A percentile compares a stretch with the other conserved stretches of the same genome.
Evolutionary conservation across 2,888 invertebrate genomes (phyloP).

Genomic region (Ormyrus nitidulus): DNA sequence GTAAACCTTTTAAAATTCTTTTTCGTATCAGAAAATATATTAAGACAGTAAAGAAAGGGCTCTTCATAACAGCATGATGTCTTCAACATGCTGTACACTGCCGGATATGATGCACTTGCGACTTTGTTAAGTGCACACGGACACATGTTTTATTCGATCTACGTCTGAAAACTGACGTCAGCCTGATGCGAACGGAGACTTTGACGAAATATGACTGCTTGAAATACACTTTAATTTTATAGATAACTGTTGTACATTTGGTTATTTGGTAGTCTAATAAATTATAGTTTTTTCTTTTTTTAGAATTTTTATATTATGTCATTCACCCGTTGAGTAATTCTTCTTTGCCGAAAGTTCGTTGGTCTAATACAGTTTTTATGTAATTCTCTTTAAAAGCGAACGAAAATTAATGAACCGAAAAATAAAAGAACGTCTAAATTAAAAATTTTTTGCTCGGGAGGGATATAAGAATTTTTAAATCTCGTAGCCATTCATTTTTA

Average conservation of each 20-base stretch:
- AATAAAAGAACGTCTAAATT: too few relatives aligned
- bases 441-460: too few relatives aligned
- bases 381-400: too few relatives aligned
- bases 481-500: too few relatives aligned
- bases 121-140: not conserved
- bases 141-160: constrained; percentile 7
- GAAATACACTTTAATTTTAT: not conserved
- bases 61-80: not conserved
- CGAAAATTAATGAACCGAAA: too few relatives aligned
- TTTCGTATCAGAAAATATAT: not conserved
- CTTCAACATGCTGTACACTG: constrained; percentile 5
- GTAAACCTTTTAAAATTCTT: not conserved
- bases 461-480: too few relatives aligned
- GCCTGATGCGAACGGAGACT: not conserved
- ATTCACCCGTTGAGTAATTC: too few relatives aligned
- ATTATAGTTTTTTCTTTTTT: too few relatives aligned
- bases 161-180: constrained; percentile 4
- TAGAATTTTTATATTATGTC: too few relatives aligned
- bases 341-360: too few relatives aligned
- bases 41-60: not conserved
- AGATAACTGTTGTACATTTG: not conserved
- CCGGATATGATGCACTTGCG: constrained; percentile 1
- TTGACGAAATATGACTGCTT: not conserved
- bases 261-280: too few relatives aligned
- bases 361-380: too few relatives aligned